Percentiles rank a stretch among this genome's conserved stretches.
These are phyloP conservation scores for Aurelia sp. DNA, from an alignment of 30 jellyfish, hydroid and myxozoan species.

Conservation along the genomic window DNA sequence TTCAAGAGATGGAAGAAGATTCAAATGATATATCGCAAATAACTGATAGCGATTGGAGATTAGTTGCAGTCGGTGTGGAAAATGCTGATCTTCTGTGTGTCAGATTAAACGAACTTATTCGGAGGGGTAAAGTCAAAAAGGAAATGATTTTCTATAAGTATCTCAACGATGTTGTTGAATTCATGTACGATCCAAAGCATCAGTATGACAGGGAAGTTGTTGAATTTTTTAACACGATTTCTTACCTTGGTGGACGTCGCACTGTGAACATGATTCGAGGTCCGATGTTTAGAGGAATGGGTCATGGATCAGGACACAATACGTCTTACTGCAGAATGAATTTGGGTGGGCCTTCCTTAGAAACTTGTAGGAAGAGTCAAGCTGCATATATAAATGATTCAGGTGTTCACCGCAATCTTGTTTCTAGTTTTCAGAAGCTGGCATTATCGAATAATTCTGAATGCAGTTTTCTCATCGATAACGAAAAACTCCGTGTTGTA, in stretches of 20 bases:
- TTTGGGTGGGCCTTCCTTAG: constrained; percentile 8
- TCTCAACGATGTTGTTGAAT: too few relatives aligned
- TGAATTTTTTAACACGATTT: neutral
- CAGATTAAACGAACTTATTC: too few relatives aligned
- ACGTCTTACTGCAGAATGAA: neutral
- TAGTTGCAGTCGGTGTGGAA: constrained; percentile 1
- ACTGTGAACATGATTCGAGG: constrained; percentile 11
- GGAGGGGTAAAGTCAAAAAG: too few relatives aligned
- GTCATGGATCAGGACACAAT: neutral
- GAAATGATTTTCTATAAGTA: too few relatives aligned
- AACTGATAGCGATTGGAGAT: neutral
- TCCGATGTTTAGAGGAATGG: neutral
- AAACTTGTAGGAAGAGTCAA: neutral
- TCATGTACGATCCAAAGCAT: too few relatives aligned
- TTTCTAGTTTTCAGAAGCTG: neutral
- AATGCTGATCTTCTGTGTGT: neutral
- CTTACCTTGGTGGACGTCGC: constrained; percentile 7
- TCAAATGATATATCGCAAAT: neutral
- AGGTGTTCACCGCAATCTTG: neutral
- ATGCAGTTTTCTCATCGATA: too few relatives aligned
- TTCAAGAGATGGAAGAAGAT: neutral
- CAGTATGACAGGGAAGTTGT: constrained; percentile 3
- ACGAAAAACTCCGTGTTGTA: too few relatives aligned
- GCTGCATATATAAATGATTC: neutral
- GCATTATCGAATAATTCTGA: too few relatives aligned